Percentiles rank a stretch among this genome's conserved stretches.
These are phyloP conservation scores for Drosophila atripex DNA, from an alignment of 2,888 invertebrate species.

Conservation along the genomic window DNA sequence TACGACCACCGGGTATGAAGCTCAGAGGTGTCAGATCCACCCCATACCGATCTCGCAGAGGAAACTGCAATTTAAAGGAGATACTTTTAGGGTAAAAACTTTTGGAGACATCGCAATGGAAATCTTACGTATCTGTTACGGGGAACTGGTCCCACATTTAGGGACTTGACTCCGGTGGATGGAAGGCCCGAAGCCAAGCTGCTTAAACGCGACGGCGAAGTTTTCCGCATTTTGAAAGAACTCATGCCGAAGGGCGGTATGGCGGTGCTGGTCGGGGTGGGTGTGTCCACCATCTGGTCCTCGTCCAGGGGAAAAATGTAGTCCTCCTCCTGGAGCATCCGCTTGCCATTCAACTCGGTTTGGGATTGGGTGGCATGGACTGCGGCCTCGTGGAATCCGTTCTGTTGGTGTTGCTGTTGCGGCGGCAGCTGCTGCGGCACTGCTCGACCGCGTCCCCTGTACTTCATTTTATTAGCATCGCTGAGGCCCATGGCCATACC, in stretches of 20 bases:
- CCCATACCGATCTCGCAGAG: slow-evolving; percentile 85
- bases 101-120: neutral
- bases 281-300: slow-evolving; percentile 85
- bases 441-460: slow-evolving; percentile 80
- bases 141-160: slow-evolving; percentile 36
- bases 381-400: slow-evolving; percentile 59
- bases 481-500: slow-evolving; percentile 92
- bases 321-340: slow-evolving; percentile 87
- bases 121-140: slow-evolving; percentile 66
- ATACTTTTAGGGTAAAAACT: neutral
- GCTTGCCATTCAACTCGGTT: slow-evolving; percentile 67
- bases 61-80: slow-evolving; percentile 66
- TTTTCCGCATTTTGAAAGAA: slow-evolving; percentile 85
- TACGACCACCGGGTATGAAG: slow-evolving; percentile 90
- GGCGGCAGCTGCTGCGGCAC: slow-evolving; percentile 18
- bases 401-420: slow-evolving; percentile 49
- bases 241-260: slow-evolving; percentile 80
- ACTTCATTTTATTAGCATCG: slow-evolving; percentile 86
- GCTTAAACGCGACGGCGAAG: slow-evolving; percentile 85
- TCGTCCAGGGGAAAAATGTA: slow-evolving; percentile 94
- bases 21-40: slow-evolving; percentile 93
- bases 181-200: slow-evolving; percentile 49
- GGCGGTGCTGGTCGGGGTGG: slow-evolving; percentile 71
- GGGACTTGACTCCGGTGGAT: slow-evolving; percentile 42
- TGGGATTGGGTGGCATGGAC: slow-evolving; percentile 57